Conservation (phyloP, 1,140 invertebrate genomes). For the Hylyphantes graminicola region DNA sequence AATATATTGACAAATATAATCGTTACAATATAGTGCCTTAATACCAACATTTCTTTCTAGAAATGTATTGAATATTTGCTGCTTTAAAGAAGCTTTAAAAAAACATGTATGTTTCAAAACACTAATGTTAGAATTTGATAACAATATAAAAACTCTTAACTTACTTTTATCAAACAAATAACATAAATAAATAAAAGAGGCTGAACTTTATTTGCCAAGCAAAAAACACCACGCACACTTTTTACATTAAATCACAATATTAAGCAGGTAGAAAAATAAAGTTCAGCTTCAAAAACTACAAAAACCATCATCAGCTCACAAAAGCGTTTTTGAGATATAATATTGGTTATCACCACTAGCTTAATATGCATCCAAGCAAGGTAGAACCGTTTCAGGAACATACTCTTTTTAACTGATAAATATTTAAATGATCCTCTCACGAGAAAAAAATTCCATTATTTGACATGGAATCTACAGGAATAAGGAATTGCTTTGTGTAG, state of each 20-base stretch:
- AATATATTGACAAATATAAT: slow-evolving; percentile 17
- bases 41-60: neutral
- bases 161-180: neutral
- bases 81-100: slow-evolving; percentile 7
- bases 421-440: slow-evolving; percentile 8
- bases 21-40: slow-evolving; percentile 1
- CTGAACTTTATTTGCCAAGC: slow-evolving; percentile 53
- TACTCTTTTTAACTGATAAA: slow-evolving; percentile 3
- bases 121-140: slow-evolving; percentile 15
- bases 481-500: slow-evolving; percentile 5
- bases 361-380: slow-evolving; percentile 35
- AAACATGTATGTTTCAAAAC: neutral
- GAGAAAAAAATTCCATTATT: slow-evolving; percentile 25
- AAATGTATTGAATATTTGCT: neutral
- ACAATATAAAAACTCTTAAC: slow-evolving; percentile 12
- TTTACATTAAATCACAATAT: slow-evolving; percentile 43
- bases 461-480: slow-evolving; percentile 10
- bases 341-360: slow-evolving; percentile 26
- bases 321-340: slow-evolving; percentile 21
- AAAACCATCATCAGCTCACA: slow-evolving; percentile 16
- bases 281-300: slow-evolving; percentile 41
- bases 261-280: slow-evolving; percentile 51
- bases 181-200: slow-evolving; percentile 22
- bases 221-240: slow-evolving; percentile 21
- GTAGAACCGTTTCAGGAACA: slow-evolving; percentile 13